Base-by-base conservation (phyloP, 2,113 vertebrate genomes). In the Ctenomys sociabilis region DNA sequence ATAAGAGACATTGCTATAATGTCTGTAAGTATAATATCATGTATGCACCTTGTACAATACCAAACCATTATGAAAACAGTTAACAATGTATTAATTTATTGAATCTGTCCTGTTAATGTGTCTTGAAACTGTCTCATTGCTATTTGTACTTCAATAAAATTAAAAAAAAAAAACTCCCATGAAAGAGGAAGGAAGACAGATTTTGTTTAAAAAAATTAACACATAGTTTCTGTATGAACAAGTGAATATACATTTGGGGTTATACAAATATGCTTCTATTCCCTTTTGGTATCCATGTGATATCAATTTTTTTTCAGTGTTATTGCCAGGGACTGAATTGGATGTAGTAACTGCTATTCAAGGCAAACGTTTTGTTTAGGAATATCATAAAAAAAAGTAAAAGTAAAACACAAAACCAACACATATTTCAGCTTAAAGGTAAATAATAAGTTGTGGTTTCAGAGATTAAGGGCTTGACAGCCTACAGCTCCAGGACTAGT, bases 201-300 rank as follows among this genome's bases (percentile, higher is more conserved):
- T 52, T 64, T 57, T 64, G 57, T 54, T 66, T 61, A 77, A 85
- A 49, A 73, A 78, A 89, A 5, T 59, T 7, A 52, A 2, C 17
- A 37, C 40, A 57, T 35, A n/a, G 21, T 85, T 57, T 93, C 14
- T 66, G 9, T 61, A 6, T 32, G 52, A 61, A 52, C 32, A 52
- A 63, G 10, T 28, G 12, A 45, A 45, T n/a, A 37, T 28, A 30
- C 5, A 21, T 61, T 85, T 45, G 30, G 17, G 12, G 14, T 19
- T 63, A 0, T 19, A 40, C 54, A 0, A 28, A 49, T 17, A 17
- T 1, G 0, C 2, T 30, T 1, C 26, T 26, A 5, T 77, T 32
- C 3, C 7, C 52, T 88, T n/a, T 64, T 14, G 45, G 17, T 35
- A 30, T 45, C 37, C 32, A 13, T 57, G 59, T 49, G 64, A 37